These are phyloP conservation scores for Typhlichthys eigenmanni DNA, from an alignment of 2,797 vertebrate species.

Conservation along the genomic window DNA sequence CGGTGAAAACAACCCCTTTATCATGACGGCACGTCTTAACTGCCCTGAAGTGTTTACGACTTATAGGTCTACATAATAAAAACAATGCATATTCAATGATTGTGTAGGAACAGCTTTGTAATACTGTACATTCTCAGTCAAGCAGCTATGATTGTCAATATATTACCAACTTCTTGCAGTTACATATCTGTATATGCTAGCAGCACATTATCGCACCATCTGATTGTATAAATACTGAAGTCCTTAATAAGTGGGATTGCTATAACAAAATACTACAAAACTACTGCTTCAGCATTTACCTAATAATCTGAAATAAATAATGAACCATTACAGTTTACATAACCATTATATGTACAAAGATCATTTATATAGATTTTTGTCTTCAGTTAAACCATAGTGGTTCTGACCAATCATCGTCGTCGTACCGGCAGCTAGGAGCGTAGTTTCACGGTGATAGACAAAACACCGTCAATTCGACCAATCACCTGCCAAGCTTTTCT, in stretches of 20 bases:
- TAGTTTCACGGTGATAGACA: no score
- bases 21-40: neutral
- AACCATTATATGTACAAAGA: neutral
- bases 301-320: neutral
- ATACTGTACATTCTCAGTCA: neutral
- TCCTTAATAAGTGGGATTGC: neutral
- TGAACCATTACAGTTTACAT: neutral
- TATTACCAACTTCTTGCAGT: neutral
- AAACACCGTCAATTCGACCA: no score
- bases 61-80: no score
- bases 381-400: no score
- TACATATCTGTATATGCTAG: neutral
- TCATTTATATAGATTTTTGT: slow-evolving; percentile 1
- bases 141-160: slow-evolving; percentile 3
- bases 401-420: no score
- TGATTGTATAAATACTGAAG: no score
- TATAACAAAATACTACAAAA: slow-evolving; percentile 1
- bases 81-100: no score
- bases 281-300: neutral
- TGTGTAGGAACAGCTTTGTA: neutral
- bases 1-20: neutral
- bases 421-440: no score
- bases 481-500: no score
- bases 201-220: neutral
- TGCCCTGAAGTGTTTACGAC: neutral